Evolutionary conservation across 2,888 invertebrate species (phyloP).

Genomic region (Brenthis daphne): DNA sequence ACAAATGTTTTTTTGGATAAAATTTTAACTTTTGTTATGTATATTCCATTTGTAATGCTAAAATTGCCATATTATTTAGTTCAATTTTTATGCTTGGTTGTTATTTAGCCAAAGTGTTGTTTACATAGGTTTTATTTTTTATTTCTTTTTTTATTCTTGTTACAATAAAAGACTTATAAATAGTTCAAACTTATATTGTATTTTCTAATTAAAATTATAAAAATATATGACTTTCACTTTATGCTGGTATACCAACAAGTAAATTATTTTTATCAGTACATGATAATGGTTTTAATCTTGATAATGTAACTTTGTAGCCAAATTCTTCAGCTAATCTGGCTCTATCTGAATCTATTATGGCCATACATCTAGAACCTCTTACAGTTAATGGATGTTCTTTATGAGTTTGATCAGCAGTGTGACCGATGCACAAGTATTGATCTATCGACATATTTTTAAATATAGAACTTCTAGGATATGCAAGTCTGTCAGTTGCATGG

Average conservation of each 20-base stretch:
- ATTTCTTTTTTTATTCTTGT: conserved; percentile 23
- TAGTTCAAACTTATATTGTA: conserved; percentile 40
- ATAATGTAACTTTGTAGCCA: conserved; percentile 89
- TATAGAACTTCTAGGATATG: conserved; percentile 90
- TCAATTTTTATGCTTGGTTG: conserved; percentile 23
- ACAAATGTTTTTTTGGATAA: no score
- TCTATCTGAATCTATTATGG: conserved; percentile 93
- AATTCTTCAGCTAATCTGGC: conserved; percentile 87
- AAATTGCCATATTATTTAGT: conserved; percentile 15
- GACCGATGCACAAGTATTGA: conserved; percentile 91
- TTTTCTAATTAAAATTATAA: conserved; percentile 38
- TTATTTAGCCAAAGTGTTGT: conserved; percentile 14
- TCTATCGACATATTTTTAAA: conserved; percentile 77
- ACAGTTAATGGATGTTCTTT: conserved; percentile 85
- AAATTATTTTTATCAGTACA: conserved; percentile 97
- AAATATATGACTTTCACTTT: conserved; percentile 43
- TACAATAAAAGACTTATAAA: conserved; percentile 37
- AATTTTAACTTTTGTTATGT: neutral
- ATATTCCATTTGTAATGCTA: conserved; percentile 5
- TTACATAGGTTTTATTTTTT: neutral
- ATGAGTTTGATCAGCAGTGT: conserved; percentile 96
- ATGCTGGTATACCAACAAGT: conserved; percentile 83
- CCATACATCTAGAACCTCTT: conserved; percentile 94
- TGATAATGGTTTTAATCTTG: conserved; percentile 88
- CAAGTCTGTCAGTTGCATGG: conserved; percentile 89